Conservation (phyloP, 2,888 invertebrate genomes). For the Trachelus stipa region DNA sequence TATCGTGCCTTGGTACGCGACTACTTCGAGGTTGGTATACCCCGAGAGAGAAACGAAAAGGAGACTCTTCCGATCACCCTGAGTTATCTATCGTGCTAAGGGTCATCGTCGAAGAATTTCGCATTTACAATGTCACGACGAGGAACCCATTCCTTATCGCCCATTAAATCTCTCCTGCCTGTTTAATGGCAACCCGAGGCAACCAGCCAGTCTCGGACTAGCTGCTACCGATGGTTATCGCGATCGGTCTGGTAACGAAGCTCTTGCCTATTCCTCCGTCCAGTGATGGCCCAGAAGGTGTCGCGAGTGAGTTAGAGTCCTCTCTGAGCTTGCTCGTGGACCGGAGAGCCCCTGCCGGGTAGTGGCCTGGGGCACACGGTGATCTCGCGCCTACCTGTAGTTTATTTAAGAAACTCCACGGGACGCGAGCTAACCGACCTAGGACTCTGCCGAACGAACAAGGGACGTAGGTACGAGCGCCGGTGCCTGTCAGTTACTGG, state of each 20-base stretch:
- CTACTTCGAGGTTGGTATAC: neutral
- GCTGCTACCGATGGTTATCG: slow-evolving; percentile 3
- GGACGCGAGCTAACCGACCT: slow-evolving; percentile 32
- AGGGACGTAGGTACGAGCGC: neutral
- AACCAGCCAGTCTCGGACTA: neutral
- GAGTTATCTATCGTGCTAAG: neutral
- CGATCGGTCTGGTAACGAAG: neutral
- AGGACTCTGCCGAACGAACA: neutral
- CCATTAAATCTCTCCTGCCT: neutral
- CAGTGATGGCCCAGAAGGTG: neutral
- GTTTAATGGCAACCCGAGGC: neutral
- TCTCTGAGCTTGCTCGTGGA: neutral
- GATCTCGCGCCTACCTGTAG: slow-evolving; percentile 50
- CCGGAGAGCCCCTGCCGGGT: slow-evolving; percentile 4
- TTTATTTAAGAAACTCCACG: slow-evolving; percentile 48
- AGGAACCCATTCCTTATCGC: neutral
- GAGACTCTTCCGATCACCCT: neutral
- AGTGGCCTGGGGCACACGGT: slow-evolving; percentile 24
- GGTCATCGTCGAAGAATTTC: neutral
- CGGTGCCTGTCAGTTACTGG: neutral
- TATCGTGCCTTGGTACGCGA: no score
- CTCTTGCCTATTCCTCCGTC: neutral
- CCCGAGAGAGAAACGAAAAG: neutral
- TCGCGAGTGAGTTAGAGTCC: neutral
- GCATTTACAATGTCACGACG: neutral